A percentile compares a stretch with the other conserved stretches of the same genome.
These are phyloP conservation scores for Lineus longissimus DNA, from an alignment of 1,140 invertebrate species.

Conservation along the genomic window DNA sequence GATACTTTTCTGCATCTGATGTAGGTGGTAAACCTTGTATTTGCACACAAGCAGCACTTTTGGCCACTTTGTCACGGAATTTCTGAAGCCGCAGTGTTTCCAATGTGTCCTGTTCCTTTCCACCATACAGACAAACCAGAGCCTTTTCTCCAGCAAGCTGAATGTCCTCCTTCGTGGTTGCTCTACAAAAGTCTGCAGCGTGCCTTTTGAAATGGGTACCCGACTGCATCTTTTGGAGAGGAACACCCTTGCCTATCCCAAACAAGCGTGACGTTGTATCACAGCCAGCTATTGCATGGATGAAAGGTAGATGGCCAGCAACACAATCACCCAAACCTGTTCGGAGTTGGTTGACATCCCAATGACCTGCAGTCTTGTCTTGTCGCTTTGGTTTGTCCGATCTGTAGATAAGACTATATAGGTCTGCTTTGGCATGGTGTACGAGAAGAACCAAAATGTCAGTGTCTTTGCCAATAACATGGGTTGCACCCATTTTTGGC, in stretches of 20 bases:
- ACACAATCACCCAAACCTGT: not conserved
- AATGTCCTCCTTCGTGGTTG: not conserved
- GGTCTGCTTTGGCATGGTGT: not conserved
- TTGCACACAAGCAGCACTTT: not conserved
- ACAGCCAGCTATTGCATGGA: constrained; percentile 4
- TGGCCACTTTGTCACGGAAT: not conserved
- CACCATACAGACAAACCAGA: not conserved
- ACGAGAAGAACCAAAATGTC: not conserved
- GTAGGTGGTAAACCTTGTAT: constrained; percentile 10
- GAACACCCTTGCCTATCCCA: not conserved
- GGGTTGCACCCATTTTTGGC: not conserved
- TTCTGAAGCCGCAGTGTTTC: not conserved
- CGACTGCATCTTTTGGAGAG: not conserved
- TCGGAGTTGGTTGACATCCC: not conserved
- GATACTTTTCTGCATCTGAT: constrained; percentile 12
- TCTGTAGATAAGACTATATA: not conserved
- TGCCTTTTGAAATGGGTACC: not conserved
- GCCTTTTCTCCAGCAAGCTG: not conserved
- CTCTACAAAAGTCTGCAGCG: too few relatives aligned
- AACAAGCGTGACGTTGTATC: not conserved
- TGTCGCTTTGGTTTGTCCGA: too few relatives aligned
- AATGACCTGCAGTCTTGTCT: too few relatives aligned
- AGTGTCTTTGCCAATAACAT: not conserved
- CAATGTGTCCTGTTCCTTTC: not conserved
- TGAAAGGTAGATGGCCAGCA: not conserved